Percentiles rank a stretch among this genome's conserved stretches.
phyloP scores from a whole-genome alignment of 2,888 invertebrate genomes.

The Drosophila trichaetosa region DNA sequence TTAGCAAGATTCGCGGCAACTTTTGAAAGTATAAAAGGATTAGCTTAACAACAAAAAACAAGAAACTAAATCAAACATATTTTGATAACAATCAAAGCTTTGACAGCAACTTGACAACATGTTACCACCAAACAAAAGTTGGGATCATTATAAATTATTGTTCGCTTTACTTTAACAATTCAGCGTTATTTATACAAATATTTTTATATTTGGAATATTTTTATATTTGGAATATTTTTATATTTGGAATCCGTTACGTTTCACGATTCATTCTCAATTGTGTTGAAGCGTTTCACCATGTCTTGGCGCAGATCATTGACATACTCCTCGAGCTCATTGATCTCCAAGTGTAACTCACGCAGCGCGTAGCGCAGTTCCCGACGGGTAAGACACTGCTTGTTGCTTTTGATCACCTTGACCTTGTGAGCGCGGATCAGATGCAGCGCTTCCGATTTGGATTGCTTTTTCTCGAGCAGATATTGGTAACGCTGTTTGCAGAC shows the following conservation, averaged over 20 bases:
- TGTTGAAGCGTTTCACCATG: slow-evolving; percentile 19
- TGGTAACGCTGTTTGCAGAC: slow-evolving; percentile 41
- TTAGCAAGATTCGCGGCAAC: too few relatives aligned
- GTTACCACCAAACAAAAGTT: too few relatives aligned
- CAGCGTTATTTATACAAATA: neutral
- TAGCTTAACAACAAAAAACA: neutral
- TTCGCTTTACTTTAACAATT: neutral
- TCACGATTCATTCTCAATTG: neutral
- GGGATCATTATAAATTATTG: too few relatives aligned
- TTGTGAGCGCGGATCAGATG: slow-evolving; percentile 19
- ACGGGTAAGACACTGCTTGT: neutral
- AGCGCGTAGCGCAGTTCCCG: slow-evolving; percentile 25
- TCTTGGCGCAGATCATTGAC: slow-evolving; percentile 38
- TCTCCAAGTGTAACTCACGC: slow-evolving; percentile 36
- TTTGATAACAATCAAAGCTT: too few relatives aligned
- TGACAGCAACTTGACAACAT: too few relatives aligned
- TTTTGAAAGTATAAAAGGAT: too few relatives aligned
- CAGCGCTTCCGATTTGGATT: slow-evolving; percentile 26
- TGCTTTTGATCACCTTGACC: slow-evolving; percentile 1
- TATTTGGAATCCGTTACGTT: neutral
- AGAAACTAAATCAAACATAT: neutral
- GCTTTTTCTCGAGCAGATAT: slow-evolving; percentile 18
- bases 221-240: neutral
- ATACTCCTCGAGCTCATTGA: slow-evolving; percentile 35
- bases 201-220: too few relatives aligned